These are phyloP conservation scores for Clamator glandarius DNA, from an alignment of 2,797 vertebrate genomes.

Conservation along the genomic window DNA sequence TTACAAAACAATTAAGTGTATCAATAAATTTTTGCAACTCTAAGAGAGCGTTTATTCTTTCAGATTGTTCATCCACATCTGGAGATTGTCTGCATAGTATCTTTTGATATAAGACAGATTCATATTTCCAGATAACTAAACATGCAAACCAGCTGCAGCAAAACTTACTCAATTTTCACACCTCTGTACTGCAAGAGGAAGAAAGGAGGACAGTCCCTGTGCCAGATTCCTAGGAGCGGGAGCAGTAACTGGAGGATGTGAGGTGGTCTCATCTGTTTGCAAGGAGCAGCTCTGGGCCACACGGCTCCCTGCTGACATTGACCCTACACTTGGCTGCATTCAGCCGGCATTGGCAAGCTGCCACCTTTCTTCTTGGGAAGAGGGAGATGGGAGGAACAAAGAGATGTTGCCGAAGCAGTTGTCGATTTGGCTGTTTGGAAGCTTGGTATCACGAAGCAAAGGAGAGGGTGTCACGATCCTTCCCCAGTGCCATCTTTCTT, in stretches of 20 bases:
- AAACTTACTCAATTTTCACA: too few species aligned
- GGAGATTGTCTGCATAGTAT: too few species aligned
- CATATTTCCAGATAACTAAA: too few species aligned
- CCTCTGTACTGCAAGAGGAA: neutral
- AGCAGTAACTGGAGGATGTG: fast-evolving
- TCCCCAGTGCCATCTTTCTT: neutral
- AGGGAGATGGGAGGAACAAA: neutral
- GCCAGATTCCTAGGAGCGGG: too few species aligned
- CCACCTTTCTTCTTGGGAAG: neutral
- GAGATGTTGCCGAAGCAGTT: fast-evolving
- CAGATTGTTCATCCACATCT: too few species aligned
- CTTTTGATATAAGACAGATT: too few species aligned
- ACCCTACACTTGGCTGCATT: fast-evolving
- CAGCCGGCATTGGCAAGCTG: neutral
- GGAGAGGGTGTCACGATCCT: neutral
- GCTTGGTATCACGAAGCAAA: too few species aligned
- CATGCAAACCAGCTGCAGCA: too few species aligned
- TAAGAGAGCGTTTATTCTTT: too few species aligned
- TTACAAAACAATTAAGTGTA: too few species aligned
- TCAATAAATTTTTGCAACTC: too few species aligned
- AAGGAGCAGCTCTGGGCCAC: neutral
- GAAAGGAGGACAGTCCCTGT: fast-evolving
- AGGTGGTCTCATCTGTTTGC: fast-evolving
- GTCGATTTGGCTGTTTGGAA: fast-evolving
- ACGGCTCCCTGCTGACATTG: neutral